phyloP scores from a whole-genome alignment of 2,113 vertebrate species.

The Axis porcinus region DNA sequence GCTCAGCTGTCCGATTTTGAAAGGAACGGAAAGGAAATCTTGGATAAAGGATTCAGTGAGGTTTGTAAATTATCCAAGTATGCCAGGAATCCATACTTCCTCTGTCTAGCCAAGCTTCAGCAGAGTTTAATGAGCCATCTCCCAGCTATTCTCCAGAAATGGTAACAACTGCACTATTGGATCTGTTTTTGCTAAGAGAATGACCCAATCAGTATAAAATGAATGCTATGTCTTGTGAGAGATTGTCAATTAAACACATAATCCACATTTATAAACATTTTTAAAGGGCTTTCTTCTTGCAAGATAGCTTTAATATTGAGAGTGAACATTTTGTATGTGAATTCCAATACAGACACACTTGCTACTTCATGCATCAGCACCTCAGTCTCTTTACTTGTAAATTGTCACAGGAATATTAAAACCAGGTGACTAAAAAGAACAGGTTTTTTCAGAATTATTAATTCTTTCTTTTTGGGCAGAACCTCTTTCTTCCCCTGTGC shows the following conservation, averaged over 20 bases:
- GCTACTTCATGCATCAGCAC: background rate
- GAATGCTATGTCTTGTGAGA: background rate
- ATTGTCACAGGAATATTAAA: background rate
- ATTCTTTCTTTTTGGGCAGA: background rate
- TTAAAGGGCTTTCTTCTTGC: background rate
- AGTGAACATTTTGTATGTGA: background rate
- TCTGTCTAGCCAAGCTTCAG: background rate
- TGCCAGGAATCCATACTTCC: background rate
- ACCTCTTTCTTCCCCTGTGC: background rate
- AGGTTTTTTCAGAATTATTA: background rate
- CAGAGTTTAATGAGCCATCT: background rate
- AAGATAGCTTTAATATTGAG: background rate
- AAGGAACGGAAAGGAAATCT: background rate
- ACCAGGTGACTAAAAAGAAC: background rate
- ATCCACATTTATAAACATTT: background rate
- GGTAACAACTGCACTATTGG: background rate
- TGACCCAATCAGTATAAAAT: background rate
- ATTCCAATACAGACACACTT: background rate
- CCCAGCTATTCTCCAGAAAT: background rate
- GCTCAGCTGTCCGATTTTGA: background rate
- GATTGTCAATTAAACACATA: background rate
- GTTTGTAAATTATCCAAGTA: conserved; percentile 16
- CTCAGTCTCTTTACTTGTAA: background rate
- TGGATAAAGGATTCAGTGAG: background rate
- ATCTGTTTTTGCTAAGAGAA: background rate